Evolutionary conservation across 1,140 invertebrate species (phyloP), one percentile per base, ranked within the genome.

Genomic region (Eubasilissa regina): DNA sequence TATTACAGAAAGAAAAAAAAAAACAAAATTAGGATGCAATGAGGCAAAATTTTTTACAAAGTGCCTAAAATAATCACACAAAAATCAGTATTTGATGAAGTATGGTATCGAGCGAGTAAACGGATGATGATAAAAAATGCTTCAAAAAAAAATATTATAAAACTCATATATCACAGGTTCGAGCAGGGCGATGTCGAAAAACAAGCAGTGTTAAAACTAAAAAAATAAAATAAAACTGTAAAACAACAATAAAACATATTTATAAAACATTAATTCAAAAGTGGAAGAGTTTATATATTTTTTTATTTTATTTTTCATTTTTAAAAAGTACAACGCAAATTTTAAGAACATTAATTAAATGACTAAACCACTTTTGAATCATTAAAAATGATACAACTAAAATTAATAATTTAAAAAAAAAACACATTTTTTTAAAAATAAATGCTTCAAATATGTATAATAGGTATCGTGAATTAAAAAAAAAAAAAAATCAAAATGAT

Each of bases 121-220:
- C 35, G 25, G 60, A 21, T 64, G 25, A 35, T 35, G 10, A 35
- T 64, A 35, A 64, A 44, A 64, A 64, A 64, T 35, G 13, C 60
- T 35, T 35, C 25, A 35, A 35, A 35, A 35, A 35, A 35, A 35
- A 35, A 35, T 35, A 3, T 64, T 25, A 64, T 64, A 21, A 0
- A 64, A 64, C 19, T 64, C 15, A 64, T 25, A 25, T 25, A 35
- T 64, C 60, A 64, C 19, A 64, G 25, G 35, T 48, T 73, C 68
- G 68, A 73, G 68, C 68, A 73, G 66, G 45, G 47, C 47, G 19
- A 48, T 3, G 48, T 17, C 47, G 17, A 43, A 73, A 70, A 73
- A 73, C 68, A 73, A 73, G 68, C 68, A 55, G 47, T 73, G 68
- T 73, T 73, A 73, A 62, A 45, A 73, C 47, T 53, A 51, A 73